phyloP scores from a whole-genome alignment of 2,888 invertebrate genomes.

The Lottia scabra region DNA sequence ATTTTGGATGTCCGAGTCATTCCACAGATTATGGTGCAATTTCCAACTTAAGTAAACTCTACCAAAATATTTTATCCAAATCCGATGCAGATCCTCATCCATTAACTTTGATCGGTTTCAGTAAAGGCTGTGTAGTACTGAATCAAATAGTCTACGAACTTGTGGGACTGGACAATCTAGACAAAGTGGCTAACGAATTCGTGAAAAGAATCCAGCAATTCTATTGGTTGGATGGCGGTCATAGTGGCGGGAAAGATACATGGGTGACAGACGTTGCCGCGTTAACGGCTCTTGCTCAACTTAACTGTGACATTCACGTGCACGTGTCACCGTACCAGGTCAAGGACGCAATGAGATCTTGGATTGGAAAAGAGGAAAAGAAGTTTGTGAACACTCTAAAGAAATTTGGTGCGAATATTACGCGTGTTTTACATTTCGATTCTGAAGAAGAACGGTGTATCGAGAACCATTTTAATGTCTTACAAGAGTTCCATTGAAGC shows the following conservation, averaged over 20 bases:
- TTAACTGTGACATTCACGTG: constrained; percentile 77
- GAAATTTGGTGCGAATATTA: constrained; percentile 78
- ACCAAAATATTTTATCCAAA: constrained; percentile 50
- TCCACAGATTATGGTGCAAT: constrained; percentile 80
- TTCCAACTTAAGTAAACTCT: constrained; percentile 74
- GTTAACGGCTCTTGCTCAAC: constrained; percentile 77
- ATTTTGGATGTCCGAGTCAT: constrained; percentile 83
- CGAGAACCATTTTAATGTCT: constrained; percentile 83
- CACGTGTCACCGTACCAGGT: constrained; percentile 95
- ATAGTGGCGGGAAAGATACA: constrained; percentile 87
- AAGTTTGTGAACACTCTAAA: constrained; percentile 79
- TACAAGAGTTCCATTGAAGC: constrained; percentile 62
- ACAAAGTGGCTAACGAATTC: constrained; percentile 64
- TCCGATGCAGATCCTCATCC: constrained; percentile 17
- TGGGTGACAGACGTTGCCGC: constrained; percentile 86
- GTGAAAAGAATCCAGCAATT: constrained; percentile 77
- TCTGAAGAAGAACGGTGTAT: constrained; percentile 74
- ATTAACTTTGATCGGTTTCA: constrained; percentile 81
- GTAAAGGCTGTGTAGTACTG: constrained; percentile 92
- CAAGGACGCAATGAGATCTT: constrained; percentile 81
- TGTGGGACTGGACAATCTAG: constrained; percentile 68
- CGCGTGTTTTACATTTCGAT: constrained; percentile 76
- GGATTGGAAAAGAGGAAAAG: constrained; percentile 87
- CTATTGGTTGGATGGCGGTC: constrained; percentile 93
- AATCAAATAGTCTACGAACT: constrained; percentile 92